phyloP scores from a whole-genome alignment of 2,113 vertebrate genomes.

The Pseudopipra pipra region DNA sequence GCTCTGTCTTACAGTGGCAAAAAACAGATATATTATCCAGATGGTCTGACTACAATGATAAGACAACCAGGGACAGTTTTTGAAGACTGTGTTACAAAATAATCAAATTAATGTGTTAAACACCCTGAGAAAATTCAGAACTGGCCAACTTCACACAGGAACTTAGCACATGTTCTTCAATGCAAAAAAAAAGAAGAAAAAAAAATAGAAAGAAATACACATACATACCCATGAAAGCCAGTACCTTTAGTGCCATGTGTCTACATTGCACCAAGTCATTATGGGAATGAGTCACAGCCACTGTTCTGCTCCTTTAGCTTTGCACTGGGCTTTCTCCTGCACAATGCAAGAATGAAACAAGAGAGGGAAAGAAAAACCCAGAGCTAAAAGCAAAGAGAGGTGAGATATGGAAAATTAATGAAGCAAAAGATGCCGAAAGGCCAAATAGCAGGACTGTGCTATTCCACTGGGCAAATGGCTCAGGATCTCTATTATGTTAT shows the following conservation, averaged over 20 bases:
- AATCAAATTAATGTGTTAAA: not conserved
- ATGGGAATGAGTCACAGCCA: not conserved
- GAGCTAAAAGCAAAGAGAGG: not conserved
- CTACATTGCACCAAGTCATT: not conserved
- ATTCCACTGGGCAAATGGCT: not conserved
- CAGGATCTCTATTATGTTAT: not conserved
- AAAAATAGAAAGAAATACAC: not conserved
- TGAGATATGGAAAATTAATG: not conserved
- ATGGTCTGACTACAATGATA: not conserved
- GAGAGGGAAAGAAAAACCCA: not conserved
- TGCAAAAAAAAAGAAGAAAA: not conserved
- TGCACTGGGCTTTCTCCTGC: not conserved
- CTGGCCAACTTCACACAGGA: not conserved
- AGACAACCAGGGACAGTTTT: not conserved
- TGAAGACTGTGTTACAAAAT: not conserved
- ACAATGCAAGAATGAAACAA: not conserved
- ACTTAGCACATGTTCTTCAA: not conserved
- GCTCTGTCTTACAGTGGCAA: not conserved
- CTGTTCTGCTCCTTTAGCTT: rapidly evolving
- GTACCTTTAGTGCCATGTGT: not conserved
- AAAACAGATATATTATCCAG: not conserved
- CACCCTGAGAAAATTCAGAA: not conserved
- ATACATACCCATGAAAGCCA: not conserved
- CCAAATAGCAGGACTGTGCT: not conserved
- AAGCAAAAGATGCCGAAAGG: not conserved